Evolutionary conservation across 2,888 invertebrate species (phyloP).

Genomic region (Melanotus villosus): DNA sequence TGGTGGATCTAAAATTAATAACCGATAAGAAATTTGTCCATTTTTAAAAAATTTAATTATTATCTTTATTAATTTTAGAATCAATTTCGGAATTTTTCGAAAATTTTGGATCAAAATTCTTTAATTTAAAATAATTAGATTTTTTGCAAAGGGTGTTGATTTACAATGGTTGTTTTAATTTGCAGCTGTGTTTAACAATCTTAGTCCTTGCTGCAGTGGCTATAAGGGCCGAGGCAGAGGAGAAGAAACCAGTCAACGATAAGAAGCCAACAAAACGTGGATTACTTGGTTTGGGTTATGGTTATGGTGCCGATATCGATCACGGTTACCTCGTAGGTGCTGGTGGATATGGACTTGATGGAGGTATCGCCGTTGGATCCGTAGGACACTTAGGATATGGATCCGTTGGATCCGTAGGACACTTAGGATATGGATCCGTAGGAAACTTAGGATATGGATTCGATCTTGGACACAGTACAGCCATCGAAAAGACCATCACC

Average conservation of each 20-base stretch:
- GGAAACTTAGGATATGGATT: slow-evolving; percentile 59
- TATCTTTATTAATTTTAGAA: slow-evolving; percentile 27
- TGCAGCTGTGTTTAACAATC: slow-evolving; percentile 63
- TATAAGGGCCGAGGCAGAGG: slow-evolving; percentile 76
- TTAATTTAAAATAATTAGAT: slow-evolving; percentile 5
- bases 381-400: slow-evolving; percentile 55
- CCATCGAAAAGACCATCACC: slow-evolving; percentile 77
- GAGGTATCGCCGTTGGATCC: slow-evolving; percentile 68
- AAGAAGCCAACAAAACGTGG: slow-evolving; percentile 90
- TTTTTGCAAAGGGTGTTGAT: background rate
- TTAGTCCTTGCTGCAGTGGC: slow-evolving; percentile 81
- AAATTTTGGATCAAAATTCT: slow-evolving; percentile 8
- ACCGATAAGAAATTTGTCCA: background rate
- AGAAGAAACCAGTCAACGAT: slow-evolving; percentile 73
- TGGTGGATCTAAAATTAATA: slow-evolving; percentile 10
- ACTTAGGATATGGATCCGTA: slow-evolving; percentile 57
- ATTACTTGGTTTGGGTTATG: slow-evolving; percentile 83
- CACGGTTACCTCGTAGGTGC: slow-evolving; percentile 78
- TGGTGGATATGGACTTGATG: slow-evolving; percentile 72
- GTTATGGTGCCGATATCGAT: slow-evolving; percentile 84
- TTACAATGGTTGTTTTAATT: slow-evolving; percentile 43
- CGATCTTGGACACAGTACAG: slow-evolving; percentile 67
- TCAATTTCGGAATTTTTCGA: background rate
- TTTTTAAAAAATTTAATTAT: too few relatives aligned
- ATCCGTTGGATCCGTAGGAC: slow-evolving; percentile 59